Conservation (phyloP, 2,888 invertebrate species). For the Ichneumon xanthorius region DNA sequence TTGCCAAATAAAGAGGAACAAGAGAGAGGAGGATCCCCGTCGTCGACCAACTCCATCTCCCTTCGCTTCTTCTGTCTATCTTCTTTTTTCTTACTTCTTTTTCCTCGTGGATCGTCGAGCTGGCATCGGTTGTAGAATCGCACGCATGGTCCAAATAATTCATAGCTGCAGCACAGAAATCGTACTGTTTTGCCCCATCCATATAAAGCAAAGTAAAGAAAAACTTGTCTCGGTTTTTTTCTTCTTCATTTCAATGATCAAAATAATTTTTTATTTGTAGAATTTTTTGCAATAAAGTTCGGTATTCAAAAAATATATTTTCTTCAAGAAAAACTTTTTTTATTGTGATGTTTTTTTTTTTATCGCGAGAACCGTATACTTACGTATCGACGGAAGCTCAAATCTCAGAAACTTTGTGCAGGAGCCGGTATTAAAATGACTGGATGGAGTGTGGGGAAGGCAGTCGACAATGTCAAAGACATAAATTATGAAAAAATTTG, state of each 20-base stretch:
- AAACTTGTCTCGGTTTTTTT: no score
- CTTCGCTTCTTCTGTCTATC: background rate
- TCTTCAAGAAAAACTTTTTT: background rate
- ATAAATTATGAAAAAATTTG: slow-evolving; percentile 55
- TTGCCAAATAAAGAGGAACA: slow-evolving; percentile 66
- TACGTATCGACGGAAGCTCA: background rate
- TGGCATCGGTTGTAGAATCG: slow-evolving; percentile 27
- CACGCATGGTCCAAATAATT: background rate
- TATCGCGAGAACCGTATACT: background rate
- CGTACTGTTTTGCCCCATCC: no score
- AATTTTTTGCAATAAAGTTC: background rate
- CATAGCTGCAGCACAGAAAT: background rate
- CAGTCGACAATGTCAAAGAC: slow-evolving; percentile 7
- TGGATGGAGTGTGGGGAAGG: background rate
- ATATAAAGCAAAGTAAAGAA: no score
- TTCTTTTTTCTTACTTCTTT: slow-evolving; percentile 6
- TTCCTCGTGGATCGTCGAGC: slow-evolving; percentile 14
- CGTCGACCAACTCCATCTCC: slow-evolving; percentile 18
- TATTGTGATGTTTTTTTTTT: background rate
- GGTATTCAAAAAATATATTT: background rate
- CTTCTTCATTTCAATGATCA: no score
- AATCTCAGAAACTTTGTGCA: background rate
- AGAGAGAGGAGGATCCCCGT: slow-evolving; percentile 31
- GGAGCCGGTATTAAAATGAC: background rate
- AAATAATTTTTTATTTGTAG: no score